A percentile compares a stretch with the other conserved stretches of the same genome.
phyloP scores from a whole-genome alignment of 1,140 invertebrate genomes.

The Ooceraea biroi region DNA sequence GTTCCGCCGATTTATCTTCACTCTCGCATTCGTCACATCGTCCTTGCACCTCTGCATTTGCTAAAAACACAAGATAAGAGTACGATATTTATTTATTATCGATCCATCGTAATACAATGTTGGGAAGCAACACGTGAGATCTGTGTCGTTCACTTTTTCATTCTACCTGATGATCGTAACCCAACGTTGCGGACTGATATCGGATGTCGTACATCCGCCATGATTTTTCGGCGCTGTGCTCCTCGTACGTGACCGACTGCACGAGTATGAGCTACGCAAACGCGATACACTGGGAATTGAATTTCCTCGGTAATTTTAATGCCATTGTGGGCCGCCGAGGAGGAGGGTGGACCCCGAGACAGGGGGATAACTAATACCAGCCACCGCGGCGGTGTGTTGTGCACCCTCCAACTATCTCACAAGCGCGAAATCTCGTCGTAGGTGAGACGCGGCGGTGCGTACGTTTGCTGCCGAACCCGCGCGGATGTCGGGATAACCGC shows the following conservation, averaged over 20 bases:
- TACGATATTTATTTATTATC: too few relatives aligned
- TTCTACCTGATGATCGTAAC: neutral
- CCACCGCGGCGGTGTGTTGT: conserved; percentile 28
- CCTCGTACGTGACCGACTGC: conserved; percentile 46
- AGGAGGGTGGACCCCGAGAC: conserved; percentile 67
- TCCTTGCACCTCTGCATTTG: neutral
- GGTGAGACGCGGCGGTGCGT: conserved; percentile 58
- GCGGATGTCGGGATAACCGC: conserved; percentile 39
- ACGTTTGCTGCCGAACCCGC: conserved; percentile 33
- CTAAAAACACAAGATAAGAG: neutral
- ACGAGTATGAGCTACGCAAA: conserved; percentile 70
- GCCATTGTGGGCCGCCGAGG: conserved; percentile 78
- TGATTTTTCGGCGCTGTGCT: conserved; percentile 44
- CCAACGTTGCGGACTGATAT: neutral
- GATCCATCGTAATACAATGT: neutral
- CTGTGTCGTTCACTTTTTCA: neutral
- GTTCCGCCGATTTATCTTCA: neutral
- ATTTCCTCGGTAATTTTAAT: conserved; percentile 85
- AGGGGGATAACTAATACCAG: conserved; percentile 79
- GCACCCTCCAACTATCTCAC: conserved; percentile 61
- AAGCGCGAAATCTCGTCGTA: conserved; percentile 68
- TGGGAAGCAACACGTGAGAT: neutral
- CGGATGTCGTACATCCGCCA: neutral
- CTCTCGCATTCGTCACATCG: too few relatives aligned
- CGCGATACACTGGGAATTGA: conserved; percentile 82